Evolutionary conservation across 2,797 vertebrate species (phyloP).

Genomic region (Buceros bicornis): DNA sequence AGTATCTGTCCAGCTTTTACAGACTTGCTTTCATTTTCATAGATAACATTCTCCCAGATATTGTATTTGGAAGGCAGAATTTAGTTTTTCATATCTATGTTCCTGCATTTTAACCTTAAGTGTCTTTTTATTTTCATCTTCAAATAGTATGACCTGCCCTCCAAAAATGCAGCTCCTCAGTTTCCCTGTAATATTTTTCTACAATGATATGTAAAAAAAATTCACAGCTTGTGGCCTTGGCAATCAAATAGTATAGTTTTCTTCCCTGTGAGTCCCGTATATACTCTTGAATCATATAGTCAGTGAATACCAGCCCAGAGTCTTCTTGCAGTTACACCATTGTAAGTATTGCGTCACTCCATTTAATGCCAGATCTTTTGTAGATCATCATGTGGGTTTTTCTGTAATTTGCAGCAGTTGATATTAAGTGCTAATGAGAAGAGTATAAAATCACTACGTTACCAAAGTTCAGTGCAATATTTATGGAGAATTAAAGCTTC

Average conservation of each 20-base stretch:
- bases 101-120: neutral
- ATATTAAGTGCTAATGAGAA: neutral
- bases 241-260: neutral
- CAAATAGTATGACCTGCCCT: neutral
- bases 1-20: neutral
- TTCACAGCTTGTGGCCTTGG: neutral
- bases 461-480: neutral
- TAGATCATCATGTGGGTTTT: neutral
- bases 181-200: neutral
- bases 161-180: neutral
- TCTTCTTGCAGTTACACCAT: neutral
- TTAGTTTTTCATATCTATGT: neutral
- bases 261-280: neutral
- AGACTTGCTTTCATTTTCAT: neutral
- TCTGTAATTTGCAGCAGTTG: neutral
- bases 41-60: neutral
- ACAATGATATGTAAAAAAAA: neutral
- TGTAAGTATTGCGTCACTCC: neutral
- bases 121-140: neutral
- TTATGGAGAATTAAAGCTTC: neutral
- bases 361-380: neutral
- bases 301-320: neutral
- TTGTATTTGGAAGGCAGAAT: neutral
- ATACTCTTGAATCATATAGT: neutral
- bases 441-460: neutral